Evolutionary conservation across 2,888 invertebrate species (phyloP).

Genomic region (Artemia sinica): DNA sequence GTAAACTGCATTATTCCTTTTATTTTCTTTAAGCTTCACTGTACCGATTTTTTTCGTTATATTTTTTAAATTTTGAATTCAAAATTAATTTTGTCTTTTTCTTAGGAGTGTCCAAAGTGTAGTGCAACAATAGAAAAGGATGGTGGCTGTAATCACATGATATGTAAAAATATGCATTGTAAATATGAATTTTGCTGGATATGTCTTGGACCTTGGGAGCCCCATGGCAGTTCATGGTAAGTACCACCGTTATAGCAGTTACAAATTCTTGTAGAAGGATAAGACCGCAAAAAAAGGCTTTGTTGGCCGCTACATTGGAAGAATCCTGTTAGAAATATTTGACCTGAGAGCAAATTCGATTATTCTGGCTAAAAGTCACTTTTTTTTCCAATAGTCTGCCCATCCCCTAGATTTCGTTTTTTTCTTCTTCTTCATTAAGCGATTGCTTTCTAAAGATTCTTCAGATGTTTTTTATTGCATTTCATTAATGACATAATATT

Average conservation of each 20-base stretch:
- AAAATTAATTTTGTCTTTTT: slow-evolving; percentile 20
- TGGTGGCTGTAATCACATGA: slow-evolving; percentile 99
- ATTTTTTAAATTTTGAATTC: slow-evolving; percentile 14
- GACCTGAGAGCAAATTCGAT: too few relatives aligned
- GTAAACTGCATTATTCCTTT: neutral
- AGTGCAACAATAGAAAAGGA: slow-evolving; percentile 92
- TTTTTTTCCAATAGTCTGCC: too few relatives aligned
- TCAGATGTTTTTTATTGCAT: too few relatives aligned
- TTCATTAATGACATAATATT: too few relatives aligned
- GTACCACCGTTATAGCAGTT: slow-evolving; percentile 15
- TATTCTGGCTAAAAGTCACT: too few relatives aligned
- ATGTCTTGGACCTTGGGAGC: slow-evolving; percentile 95
- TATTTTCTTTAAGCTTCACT: neutral
- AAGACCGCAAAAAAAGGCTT: too few relatives aligned
- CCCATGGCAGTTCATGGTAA: slow-evolving; percentile 86
- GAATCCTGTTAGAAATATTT: too few relatives aligned
- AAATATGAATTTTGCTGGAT: slow-evolving; percentile 99
- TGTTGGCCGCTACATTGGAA: too few relatives aligned
- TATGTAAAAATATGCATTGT: slow-evolving; percentile 94
- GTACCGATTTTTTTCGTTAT: neutral
- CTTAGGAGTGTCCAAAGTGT: slow-evolving; percentile 82
- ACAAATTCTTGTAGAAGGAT: too few relatives aligned
- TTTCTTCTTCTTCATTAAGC: too few relatives aligned
- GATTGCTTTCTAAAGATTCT: too few relatives aligned
- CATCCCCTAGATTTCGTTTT: too few relatives aligned